A percentile compares a stretch with the other conserved stretches of the same genome.
These are phyloP conservation scores for Whitmania pigra DNA, from an alignment of 1,140 invertebrate genomes.

Conservation along the genomic window DNA sequence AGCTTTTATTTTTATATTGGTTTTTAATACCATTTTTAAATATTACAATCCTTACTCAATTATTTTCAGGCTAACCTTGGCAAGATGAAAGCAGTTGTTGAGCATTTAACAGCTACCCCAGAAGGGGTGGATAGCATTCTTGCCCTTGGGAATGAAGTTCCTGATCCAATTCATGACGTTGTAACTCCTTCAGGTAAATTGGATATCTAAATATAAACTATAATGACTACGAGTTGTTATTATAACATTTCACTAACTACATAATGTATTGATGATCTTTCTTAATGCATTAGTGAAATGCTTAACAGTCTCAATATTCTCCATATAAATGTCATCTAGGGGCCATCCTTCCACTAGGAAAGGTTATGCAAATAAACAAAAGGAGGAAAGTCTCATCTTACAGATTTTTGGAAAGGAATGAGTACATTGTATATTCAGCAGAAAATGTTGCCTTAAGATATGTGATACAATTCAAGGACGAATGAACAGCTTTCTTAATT, in stretches of 20 bases:
- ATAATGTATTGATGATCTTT: background rate
- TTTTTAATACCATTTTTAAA: background rate
- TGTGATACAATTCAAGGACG: background rate
- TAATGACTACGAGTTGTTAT: background rate
- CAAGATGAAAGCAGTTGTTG: slow-evolving; percentile 28
- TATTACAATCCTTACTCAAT: background rate
- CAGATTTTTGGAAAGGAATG: background rate
- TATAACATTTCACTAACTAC: background rate
- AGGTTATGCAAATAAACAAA: background rate
- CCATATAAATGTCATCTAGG: background rate
- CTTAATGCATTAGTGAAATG: background rate
- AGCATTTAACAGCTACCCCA: slow-evolving; percentile 27
- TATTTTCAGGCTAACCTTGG: slow-evolving; percentile 36
- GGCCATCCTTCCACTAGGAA: background rate
- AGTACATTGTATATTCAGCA: background rate
- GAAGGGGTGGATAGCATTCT: slow-evolving; percentile 35
- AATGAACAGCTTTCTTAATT: too few species aligned
- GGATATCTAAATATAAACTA: background rate
- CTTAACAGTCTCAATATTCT: background rate
- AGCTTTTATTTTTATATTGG: too few species aligned
- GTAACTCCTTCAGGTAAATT: slow-evolving; percentile 32
- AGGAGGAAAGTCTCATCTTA: background rate
- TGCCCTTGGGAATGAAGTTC: slow-evolving; percentile 31
- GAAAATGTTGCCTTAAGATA: background rate
- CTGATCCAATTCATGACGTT: slow-evolving; percentile 33